Percentiles rank a stretch among this genome's conserved stretches.
Conservation (phyloP, 2,888 invertebrate species). For the Drosophila flavopinicola region DNA sequence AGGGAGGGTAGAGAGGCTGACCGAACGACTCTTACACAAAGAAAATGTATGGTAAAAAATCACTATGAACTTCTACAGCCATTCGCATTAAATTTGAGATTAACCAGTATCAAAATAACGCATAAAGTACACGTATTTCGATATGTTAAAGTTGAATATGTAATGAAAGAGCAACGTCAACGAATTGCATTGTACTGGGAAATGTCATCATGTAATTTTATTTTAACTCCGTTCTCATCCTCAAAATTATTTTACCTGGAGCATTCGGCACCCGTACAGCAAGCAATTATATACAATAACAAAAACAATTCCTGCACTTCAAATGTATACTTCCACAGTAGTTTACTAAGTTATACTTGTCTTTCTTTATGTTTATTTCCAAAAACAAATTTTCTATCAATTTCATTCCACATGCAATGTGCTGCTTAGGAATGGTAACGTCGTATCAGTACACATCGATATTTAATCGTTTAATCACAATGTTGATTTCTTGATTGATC, state of each 20-base stretch:
- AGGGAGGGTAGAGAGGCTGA: conserved; percentile 12
- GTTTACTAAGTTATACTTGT: conserved; percentile 25
- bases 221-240: conserved; percentile 21
- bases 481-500: conserved; percentile 5
- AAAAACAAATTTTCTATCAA: conserved; percentile 55
- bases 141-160: not conserved
- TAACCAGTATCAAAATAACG: not conserved
- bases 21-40: conserved; percentile 46
- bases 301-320: conserved; percentile 31
- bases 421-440: conserved; percentile 46
- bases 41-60: conserved; percentile 30
- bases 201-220: conserved; percentile 68
- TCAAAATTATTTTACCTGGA: conserved; percentile 53
- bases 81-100: not conserved
- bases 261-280: conserved; percentile 38
- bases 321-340: conserved; percentile 19
- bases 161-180: conserved; percentile 21
- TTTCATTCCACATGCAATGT: conserved; percentile 71
- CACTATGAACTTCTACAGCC: not conserved
- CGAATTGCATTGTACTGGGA: conserved; percentile 36
- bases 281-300: conserved; percentile 57
- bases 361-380: conserved; percentile 36
- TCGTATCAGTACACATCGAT: conserved; percentile 32
- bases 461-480: not conserved
- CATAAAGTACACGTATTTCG: not conserved